These are phyloP conservation scores for Drosophila oshimai DNA, from an alignment of 1,140 invertebrate genomes.

Conservation along the genomic window DNA sequence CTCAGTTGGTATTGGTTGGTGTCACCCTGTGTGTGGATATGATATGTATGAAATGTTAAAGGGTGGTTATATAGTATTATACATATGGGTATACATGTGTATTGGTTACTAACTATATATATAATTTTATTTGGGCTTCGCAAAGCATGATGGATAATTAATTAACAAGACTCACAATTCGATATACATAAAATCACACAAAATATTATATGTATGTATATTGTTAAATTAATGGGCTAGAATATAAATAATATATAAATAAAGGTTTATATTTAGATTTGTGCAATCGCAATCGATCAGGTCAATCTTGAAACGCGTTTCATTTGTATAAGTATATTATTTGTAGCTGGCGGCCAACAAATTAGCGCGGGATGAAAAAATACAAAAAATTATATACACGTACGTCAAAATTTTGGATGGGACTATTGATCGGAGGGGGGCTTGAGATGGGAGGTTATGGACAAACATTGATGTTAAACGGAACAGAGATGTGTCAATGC, in stretches of 20 bases:
- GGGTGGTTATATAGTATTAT: constrained; percentile 28
- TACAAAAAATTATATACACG: constrained; percentile 82
- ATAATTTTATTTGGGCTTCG: constrained; percentile 12
- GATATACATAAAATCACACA: constrained; percentile 41
- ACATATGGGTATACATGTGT: constrained; percentile 16
- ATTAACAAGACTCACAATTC: constrained; percentile 19
- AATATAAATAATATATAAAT: constrained; percentile 42
- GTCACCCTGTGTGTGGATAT: constrained; percentile 30
- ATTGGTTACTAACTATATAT: constrained; percentile 35
- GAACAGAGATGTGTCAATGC: neutral
- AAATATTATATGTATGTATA: constrained; percentile 43
- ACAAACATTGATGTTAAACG: neutral
- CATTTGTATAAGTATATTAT: constrained; percentile 55
- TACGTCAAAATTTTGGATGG: constrained; percentile 72
- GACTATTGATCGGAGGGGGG: neutral
- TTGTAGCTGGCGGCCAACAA: constrained; percentile 27
- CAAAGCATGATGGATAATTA: constrained; percentile 30
- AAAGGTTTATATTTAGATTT: constrained; percentile 40
- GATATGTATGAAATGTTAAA: constrained; percentile 27
- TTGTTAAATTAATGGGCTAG: constrained; percentile 46
- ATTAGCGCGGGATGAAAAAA: constrained; percentile 19
- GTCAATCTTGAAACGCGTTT: constrained; percentile 33
- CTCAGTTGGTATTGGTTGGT: constrained; percentile 16
- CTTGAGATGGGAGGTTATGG: neutral
- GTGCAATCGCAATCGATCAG: constrained; percentile 63